Evolutionary conservation across 2,113 vertebrate species (phyloP), one percentile per base, ranked within the genome.

Genomic region (Oophaga pumilio): DNA sequence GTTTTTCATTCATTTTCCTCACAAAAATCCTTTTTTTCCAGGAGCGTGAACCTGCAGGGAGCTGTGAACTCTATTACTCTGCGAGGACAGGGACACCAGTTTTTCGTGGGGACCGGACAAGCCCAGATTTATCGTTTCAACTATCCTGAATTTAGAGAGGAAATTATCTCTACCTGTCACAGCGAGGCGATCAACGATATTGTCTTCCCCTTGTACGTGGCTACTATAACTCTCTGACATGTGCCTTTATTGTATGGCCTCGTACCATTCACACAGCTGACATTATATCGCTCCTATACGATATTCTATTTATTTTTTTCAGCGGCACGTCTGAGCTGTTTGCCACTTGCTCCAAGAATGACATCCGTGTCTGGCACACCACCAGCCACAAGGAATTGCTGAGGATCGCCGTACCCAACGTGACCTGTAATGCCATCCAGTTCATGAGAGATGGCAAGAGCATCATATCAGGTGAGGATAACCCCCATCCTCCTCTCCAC

Each of bases 281-380:
- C 5, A 62, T 62, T 66, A n/a, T 66, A 66, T 14, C 17, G 57
- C 14, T 15, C 57, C 15, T 60, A 17, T 60, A 60, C 14, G 12
- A 2, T 60, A 15, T 60, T 60, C 9, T 14, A 0, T 24, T 17
- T 56, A 17, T 11, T 24, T 87, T 81, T 26, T 62, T 14, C 88
- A 98, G 98, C 84, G 96, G 93, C 52, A 94, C 93, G 0, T 96
- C 95, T 0, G 96, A 97, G 80, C 90, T 98, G 9, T 99, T 98
- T 85, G 96, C 93, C 60, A 96, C 97, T 56, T 98, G 97, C 87
- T 96, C 97, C 81, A 93, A 93, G 89, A 94, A 92, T 14, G 96
- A 97, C 84, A 97, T 98, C 89, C 93, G 96, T 60, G 90, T 98
- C 50, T 99, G 97, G 97, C 94, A 96, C 91, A 94, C 93, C 0